Percentiles rank a stretch among this genome's conserved stretches.
phyloP scores from a whole-genome alignment of 2,797 vertebrate genomes.

The Myotis myotis region DNA sequence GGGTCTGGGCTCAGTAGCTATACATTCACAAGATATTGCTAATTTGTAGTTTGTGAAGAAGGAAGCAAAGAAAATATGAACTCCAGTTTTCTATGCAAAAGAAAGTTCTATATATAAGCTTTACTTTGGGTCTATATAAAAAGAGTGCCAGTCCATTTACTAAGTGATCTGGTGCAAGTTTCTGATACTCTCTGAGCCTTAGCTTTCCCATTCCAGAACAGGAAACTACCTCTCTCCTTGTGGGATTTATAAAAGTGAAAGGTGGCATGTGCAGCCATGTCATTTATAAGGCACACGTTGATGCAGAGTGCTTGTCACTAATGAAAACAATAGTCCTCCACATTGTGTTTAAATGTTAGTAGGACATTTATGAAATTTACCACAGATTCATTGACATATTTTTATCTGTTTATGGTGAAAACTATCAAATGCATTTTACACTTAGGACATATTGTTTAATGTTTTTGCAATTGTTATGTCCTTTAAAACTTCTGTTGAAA shows the following conservation, averaged over 20 bases:
- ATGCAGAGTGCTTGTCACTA: background rate
- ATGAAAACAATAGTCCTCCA: background rate
- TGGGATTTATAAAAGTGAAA: background rate
- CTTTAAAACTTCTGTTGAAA: background rate
- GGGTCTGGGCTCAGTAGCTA: background rate
- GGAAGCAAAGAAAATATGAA: background rate
- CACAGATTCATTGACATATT: background rate
- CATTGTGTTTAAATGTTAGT: background rate
- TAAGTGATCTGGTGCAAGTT: background rate
- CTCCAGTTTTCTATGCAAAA: background rate
- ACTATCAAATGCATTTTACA: background rate
- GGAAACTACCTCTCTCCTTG: background rate
- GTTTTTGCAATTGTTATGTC: background rate
- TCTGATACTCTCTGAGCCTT: background rate
- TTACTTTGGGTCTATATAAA: background rate
- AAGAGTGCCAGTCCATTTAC: background rate
- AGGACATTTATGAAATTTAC: background rate
- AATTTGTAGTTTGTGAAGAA: background rate
- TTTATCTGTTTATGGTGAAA: background rate
- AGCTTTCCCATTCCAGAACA: background rate
- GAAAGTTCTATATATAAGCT: background rate
- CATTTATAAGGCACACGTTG: background rate
- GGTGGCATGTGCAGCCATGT: background rate
- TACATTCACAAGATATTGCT: background rate
- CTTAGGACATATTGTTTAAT: background rate